Evolutionary conservation across 2,797 vertebrate genomes (phyloP).

Genomic region (Coracias cyanogaster): DNA sequence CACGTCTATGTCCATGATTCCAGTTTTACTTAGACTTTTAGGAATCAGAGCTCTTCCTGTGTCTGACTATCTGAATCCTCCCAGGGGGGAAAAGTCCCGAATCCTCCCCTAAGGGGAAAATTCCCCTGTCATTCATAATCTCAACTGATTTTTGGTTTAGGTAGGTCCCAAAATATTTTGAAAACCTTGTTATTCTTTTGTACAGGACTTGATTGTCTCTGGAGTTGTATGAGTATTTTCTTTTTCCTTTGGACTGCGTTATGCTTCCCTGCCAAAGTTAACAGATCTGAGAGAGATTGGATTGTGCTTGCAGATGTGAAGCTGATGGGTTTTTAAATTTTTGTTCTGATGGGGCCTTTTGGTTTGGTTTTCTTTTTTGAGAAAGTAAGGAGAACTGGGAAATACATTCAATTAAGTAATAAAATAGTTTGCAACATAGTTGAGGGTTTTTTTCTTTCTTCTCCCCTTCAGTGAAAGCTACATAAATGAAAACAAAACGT

Average conservation of each 20-base stretch:
- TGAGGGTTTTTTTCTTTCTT: accelerated
- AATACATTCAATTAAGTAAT: background rate
- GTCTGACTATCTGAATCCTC: background rate
- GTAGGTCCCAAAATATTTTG: background rate
- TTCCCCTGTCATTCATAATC: background rate
- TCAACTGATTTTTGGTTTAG: background rate
- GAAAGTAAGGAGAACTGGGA: background rate
- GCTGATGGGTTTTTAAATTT: background rate
- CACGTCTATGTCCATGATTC: background rate
- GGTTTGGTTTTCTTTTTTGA: background rate
- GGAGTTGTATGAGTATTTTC: background rate
- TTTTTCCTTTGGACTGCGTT: background rate
- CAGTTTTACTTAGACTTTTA: background rate
- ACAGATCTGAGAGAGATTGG: background rate
- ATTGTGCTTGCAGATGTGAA: background rate
- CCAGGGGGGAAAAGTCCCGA: background rate
- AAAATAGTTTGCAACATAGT: background rate
- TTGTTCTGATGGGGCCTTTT: background rate
- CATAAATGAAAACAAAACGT: background rate
- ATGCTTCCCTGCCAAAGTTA: background rate
- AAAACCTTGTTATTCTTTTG: background rate
- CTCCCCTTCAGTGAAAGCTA: no score
- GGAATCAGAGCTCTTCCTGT: background rate
- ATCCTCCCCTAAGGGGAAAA: background rate
- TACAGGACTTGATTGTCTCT: background rate